phyloP scores from a whole-genome alignment of 2,113 vertebrate species.

The Clarias batrachus region DNA sequence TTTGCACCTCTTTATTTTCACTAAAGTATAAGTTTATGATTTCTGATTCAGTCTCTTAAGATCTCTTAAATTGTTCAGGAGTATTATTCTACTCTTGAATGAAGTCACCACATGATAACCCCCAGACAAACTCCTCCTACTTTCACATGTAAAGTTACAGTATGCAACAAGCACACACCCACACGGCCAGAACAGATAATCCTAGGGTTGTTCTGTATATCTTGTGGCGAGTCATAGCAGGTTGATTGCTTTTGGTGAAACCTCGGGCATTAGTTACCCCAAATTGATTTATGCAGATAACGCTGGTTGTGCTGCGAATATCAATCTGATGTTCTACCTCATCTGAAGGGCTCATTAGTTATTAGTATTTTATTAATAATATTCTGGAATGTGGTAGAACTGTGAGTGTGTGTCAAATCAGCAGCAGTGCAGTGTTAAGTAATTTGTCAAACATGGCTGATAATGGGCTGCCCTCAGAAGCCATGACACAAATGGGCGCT shows the following conservation, averaged over 20 bases:
- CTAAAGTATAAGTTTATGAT: neutral
- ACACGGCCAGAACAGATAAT: neutral
- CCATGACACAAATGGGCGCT: constrained; percentile 60
- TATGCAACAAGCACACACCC: neutral
- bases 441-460: constrained; percentile 73
- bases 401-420: constrained; percentile 44
- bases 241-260: neutral
- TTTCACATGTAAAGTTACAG: neutral
- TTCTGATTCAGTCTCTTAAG: neutral
- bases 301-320: constrained; percentile 45
- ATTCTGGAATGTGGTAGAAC: constrained; percentile 2
- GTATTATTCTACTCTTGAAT: neutral
- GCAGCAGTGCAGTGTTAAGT: constrained; percentile 65
- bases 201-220: neutral
- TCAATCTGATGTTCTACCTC: constrained; percentile 59
- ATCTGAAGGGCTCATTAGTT: constrained; percentile 69
- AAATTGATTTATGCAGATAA: constrained; percentile 69
- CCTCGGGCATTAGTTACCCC: neutral
- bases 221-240: neutral
- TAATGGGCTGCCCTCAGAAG: constrained; percentile 64
- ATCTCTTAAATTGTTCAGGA: neutral
- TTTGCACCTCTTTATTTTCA: neutral
- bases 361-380: constrained; percentile 44
- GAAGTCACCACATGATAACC: neutral
- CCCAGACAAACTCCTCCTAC: neutral